Base-by-base conservation (phyloP, 2,113 vertebrate genomes). In the Romanogobio albipinnatus region DNA sequence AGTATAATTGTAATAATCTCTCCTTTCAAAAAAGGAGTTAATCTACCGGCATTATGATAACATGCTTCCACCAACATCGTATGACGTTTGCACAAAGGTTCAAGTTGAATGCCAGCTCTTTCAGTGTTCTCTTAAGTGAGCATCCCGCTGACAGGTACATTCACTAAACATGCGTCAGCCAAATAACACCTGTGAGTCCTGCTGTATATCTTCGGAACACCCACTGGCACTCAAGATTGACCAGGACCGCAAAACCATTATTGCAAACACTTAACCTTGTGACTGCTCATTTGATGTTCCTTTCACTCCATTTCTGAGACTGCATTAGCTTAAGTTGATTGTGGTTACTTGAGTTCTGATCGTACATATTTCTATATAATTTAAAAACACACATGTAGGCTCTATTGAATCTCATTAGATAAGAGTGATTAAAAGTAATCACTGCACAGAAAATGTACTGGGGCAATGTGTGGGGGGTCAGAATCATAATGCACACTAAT, bases 71-170 rank as follows among this genome's bases (percentile, higher is more conserved):
- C 22, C 19, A 51, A 3, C 26, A 76, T 76, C 49, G 7, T 75
- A 51, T 9, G 39, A 43, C 11, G 15, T 17, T 15, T 47, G 58
- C 39, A 64, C 53, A 79, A 79, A 80, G 24, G 39, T 66, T 61
- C 13, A 79, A 26, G n/a, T 11, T 76, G 17, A 53, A 51, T 33
- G 76, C 19, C 51, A 59, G 51, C 56, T 58, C 19, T 59, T 77
- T 36, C 29, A 6, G 29, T 22, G 51, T 56, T 58, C 76, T 78
- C 22, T 45, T 17, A 79, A 79, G 36, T 79, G 76, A 78, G 36
- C 33, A 5, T 22, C 76, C 76, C 3, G 2, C 76, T 58, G 56
- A 24, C 56, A 59, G 36, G 15, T 49, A 66, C 78, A 49, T 49
- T 64, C 26, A 49, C 58, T 49, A 22, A 49, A 22, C 1, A 9